Conservation (phyloP, 2,888 invertebrate genomes). For the Cheilosia soror region DNA sequence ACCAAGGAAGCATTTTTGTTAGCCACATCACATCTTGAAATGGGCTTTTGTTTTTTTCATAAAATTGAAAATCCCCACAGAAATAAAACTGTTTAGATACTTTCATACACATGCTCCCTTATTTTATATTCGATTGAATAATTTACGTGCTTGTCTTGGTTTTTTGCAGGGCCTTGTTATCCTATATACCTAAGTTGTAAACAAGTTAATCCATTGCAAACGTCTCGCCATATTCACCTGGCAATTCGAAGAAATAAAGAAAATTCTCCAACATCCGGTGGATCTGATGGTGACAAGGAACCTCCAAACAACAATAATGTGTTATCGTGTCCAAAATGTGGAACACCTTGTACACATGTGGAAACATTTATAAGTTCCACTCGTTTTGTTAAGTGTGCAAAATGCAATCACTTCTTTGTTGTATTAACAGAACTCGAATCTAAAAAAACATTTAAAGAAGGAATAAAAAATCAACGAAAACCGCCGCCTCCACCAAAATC, state of each 20-base stretch:
- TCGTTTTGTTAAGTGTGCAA: constrained; percentile 98
- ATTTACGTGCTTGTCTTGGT: neutral
- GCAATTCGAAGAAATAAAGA: constrained; percentile 32
- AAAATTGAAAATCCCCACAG: no score
- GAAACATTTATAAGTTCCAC: constrained; percentile 99
- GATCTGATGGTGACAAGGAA: constrained; percentile 85
- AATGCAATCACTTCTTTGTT: constrained; percentile 98
- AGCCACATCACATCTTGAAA: no score
- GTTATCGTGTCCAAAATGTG: constrained; percentile 97
- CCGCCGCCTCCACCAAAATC: constrained; percentile 98
- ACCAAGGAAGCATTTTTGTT: no score
- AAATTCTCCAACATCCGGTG: constrained; percentile 77
- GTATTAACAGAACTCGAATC: constrained; percentile 97
- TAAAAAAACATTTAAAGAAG: constrained; percentile 93
- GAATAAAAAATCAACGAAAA: constrained; percentile 88
- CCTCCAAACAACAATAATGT: constrained; percentile 87
- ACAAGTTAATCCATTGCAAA: constrained; percentile 12
- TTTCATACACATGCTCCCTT: no score
- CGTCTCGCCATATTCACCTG: constrained; percentile 36
- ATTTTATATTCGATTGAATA: neutral
- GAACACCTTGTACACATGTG: constrained; percentile 98
- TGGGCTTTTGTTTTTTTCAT: no score
- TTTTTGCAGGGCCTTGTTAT: constrained; percentile 39
- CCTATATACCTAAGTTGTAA: constrained; percentile 21
- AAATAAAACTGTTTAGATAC: no score